Base-by-base conservation (phyloP, 2,113 vertebrate genomes). In the Sarotherodon lohbergeri region DNA sequence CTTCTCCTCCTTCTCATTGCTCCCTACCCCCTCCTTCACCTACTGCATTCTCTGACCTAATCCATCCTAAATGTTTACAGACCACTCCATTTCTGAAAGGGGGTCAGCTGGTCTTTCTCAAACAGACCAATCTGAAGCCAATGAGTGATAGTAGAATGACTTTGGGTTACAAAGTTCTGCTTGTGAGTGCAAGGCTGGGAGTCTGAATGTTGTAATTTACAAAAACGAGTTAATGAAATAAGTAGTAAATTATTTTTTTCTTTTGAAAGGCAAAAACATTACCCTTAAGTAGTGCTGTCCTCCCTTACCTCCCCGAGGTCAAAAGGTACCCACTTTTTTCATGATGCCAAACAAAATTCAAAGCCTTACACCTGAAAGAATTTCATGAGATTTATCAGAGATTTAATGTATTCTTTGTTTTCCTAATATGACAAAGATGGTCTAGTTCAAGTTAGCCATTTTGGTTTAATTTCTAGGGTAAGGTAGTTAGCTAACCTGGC, bases 41-140 rank as follows among this genome's bases (percentile, higher is more conserved):
- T 83, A 88, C 78, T 46, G 34, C 86, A 66, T 84, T 90, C 85
- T 91, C 90, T 52, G 36, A 71, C 29, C 86, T 95, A 95, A 96
- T 95, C 92, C 86, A 34, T 68, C 36, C 63, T 93, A 95, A 95
- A 92, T 95, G 95, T 94, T 96, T 94, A 94, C 95, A 96, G 94
- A 95, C 92, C 63, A 29, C 81, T 90, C 41, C 39, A 59, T 71
- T 76, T 86, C 86, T 93, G 55, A 57, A 78, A 90, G 78, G 73
- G 88, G 90, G 92, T 94, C 94, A 89, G 93, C 93, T 94, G 89
- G 89, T 92, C 89, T 93, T 94, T 91, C 84, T 95, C 92, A 94
- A 95, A 88, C 84, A 84, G 84, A 46, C 66, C 81, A 82, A 86
- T 88, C 82, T 52, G 36, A 84, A 92, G 63, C 91, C 92, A 84